Percentiles rank a stretch among this genome's conserved stretches.
Evolutionary conservation across 2,797 vertebrate species (phyloP).

Genomic region (Chromis chromis): DNA sequence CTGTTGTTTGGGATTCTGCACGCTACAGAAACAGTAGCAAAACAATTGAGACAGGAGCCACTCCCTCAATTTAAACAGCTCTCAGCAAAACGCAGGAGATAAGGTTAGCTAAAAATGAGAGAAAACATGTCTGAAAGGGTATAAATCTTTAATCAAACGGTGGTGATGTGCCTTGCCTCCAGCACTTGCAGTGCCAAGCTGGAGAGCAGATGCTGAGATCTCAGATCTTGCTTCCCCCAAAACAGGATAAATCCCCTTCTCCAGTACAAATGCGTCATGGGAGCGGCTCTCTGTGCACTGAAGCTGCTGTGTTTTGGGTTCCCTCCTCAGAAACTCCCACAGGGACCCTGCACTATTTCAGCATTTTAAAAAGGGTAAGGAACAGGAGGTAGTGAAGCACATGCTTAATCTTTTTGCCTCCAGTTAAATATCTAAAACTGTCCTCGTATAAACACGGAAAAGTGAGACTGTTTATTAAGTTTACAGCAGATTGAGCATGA

Average conservation of each 20-base stretch:
- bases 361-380: slow-evolving; percentile 70
- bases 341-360: slow-evolving; percentile 73
- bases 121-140: slow-evolving; percentile 82
- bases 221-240: slow-evolving; percentile 75
- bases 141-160: slow-evolving; percentile 86
- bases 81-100: slow-evolving; percentile 70
- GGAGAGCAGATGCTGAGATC: slow-evolving; percentile 81
- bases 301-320: slow-evolving; percentile 74
- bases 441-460: slow-evolving; percentile 58
- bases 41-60: slow-evolving; percentile 61
- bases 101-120: slow-evolving; percentile 75
- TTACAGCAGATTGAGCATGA: slow-evolving; percentile 46
- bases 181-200: slow-evolving; percentile 76
- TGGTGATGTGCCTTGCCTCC: slow-evolving; percentile 80
- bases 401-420: slow-evolving; percentile 75
- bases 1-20: slow-evolving; percentile 21
- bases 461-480: slow-evolving; percentile 60
- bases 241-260: slow-evolving; percentile 79
- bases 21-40: slow-evolving; percentile 44
- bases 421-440: slow-evolving; percentile 72
- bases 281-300: slow-evolving; percentile 72
- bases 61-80: slow-evolving; percentile 72
- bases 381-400: slow-evolving; percentile 65
- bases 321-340: slow-evolving; percentile 75
- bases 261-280: slow-evolving; percentile 79